A percentile compares a stretch with the other conserved stretches of the same genome.
Evolutionary conservation across 2,888 invertebrate genomes (phyloP).

Genomic region (Meandrusa payeni): DNA sequence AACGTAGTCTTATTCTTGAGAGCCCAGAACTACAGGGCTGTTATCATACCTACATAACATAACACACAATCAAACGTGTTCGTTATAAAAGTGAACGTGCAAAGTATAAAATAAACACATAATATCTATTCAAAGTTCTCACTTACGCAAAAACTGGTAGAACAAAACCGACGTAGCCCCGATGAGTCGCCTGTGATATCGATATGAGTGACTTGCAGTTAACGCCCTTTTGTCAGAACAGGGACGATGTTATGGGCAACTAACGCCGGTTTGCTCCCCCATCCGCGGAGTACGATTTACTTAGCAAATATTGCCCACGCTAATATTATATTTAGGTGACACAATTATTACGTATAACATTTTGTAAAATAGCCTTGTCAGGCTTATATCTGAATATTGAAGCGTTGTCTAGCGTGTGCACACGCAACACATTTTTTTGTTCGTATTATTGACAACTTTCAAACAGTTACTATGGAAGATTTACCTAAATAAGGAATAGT

Average conservation of each 20-base stretch:
- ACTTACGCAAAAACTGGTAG: slow-evolving; percentile 64
- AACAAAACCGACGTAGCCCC: slow-evolving; percentile 59
- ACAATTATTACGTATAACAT: slow-evolving; percentile 27
- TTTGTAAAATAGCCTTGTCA: too few relatives aligned
- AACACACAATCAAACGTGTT: too few relatives aligned
- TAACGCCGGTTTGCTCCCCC: slow-evolving; percentile 42
- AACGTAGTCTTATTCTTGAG: too few relatives aligned
- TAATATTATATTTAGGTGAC: slow-evolving; percentile 48
- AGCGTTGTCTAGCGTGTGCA: too few relatives aligned
- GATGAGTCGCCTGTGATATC: slow-evolving; percentile 60
- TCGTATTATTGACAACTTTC: too few relatives aligned
- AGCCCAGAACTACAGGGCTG: too few relatives aligned
- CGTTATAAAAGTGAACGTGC: neutral
- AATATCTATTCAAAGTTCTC: slow-evolving; percentile 23
- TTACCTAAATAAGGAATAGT: too few relatives aligned
- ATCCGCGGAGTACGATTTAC: slow-evolving; percentile 45
- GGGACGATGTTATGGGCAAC: slow-evolving; percentile 63
- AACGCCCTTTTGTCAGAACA: slow-evolving; percentile 53
- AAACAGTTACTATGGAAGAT: too few relatives aligned
- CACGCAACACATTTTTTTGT: too few relatives aligned
- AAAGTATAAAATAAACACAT: neutral
- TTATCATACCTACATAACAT: too few relatives aligned
- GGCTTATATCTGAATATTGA: too few relatives aligned
- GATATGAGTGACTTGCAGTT: slow-evolving; percentile 80
- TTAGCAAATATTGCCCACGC: slow-evolving; percentile 67